phyloP scores from a whole-genome alignment of 2,113 vertebrate genomes.

The Xenopus tropicalis region DNA sequence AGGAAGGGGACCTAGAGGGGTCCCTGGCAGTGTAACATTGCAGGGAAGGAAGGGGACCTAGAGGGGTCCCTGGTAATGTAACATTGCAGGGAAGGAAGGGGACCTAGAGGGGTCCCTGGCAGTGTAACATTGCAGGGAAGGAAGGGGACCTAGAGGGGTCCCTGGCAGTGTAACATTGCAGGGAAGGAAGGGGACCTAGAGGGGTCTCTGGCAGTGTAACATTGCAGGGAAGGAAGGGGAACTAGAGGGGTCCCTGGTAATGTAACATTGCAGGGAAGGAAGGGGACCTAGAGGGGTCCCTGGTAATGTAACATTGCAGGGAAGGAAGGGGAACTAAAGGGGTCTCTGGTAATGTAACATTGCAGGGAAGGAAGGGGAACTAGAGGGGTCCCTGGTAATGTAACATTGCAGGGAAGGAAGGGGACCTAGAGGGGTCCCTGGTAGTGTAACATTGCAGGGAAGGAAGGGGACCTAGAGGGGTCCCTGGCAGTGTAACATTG shows the following conservation, averaged over 20 bases:
- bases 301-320: background rate
- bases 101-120: background rate
- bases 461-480: background rate
- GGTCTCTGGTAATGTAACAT: background rate
- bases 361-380: background rate
- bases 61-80: background rate
- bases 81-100: background rate
- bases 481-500: background rate
- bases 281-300: background rate
- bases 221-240: background rate
- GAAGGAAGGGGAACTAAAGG: background rate
- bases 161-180: background rate
- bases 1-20: background rate
- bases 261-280: background rate
- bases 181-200: background rate
- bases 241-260: background rate
- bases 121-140: background rate
- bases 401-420: background rate
- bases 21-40: background rate
- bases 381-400: background rate
- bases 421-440: background rate
- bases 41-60: background rate
- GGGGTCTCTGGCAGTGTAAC: background rate
- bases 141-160: background rate
- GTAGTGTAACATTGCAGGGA: background rate